Base-by-base conservation (phyloP, 1,140 invertebrate genomes). In the Phthorimaea operculella region DNA sequence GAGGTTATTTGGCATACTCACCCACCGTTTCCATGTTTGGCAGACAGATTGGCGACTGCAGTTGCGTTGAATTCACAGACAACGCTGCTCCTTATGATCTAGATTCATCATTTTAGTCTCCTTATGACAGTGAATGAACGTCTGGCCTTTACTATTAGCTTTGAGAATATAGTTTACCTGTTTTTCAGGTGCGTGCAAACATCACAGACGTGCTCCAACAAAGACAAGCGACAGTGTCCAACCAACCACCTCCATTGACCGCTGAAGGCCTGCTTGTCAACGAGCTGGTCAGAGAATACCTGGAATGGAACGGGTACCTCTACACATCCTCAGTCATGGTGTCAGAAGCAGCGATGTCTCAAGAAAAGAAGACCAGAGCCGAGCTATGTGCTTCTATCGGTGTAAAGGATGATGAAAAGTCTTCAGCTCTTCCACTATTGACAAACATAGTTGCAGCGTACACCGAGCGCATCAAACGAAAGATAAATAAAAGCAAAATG, bases 221-320 rank as follows among this genome's bases (percentile, higher is more conserved):
- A 39, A 49, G 52, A 1, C 28, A 28, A 28, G 21, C 21, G 0
- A 3, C 39, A 12, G 15, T 2, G 12, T 17, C 18, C 4, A 34
- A 45, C 6, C 33, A 18, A 11, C 61, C 78, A 0, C 80, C 85
- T 0, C 55, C 70, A 54, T 78, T 86, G 4, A 72, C 82, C 1
- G 74, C 83, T 0, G 87, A 88, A 62, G 87, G 87, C 2, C 67
- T 82, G 33, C 59, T 88, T 5, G 80, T 87, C 33, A 88, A 88
- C 52, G 87, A 87, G 50, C 61, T 88, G 0, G 76, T 88, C 4
- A 74, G 85, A 42, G 87, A 88, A 56, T 88, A 88, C 55, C 62
- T 88, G 3, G 74, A 81, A 44, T 88, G 87, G 87, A 87, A 88
- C 56, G 87, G 87, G 0, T 88, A 88, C 56, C 60, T 87, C 5